A percentile compares a stretch with the other conserved stretches of the same genome.
These are phyloP conservation scores for Cheirogaleus major DNA, from an alignment of 2,797 vertebrate genomes.

Conservation along the genomic window DNA sequence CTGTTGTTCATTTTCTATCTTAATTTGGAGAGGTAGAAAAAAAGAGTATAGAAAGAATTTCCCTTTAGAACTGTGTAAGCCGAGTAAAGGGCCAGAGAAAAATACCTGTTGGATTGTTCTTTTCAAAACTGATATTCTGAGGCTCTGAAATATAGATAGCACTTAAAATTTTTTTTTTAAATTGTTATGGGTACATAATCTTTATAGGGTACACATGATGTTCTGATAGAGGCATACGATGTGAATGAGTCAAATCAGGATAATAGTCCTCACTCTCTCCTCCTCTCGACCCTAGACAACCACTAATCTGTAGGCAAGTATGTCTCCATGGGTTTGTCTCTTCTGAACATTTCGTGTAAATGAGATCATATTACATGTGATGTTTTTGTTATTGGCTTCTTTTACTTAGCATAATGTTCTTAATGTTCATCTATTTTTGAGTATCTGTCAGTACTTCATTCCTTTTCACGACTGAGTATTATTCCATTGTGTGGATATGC, in stretches of 20 bases:
- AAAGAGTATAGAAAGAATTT: neutral
- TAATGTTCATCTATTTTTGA: neutral
- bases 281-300: neutral
- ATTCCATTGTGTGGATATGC: neutral
- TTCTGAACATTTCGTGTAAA: neutral
- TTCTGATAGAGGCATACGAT: neutral
- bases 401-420: neutral
- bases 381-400: neutral
- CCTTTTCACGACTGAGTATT: neutral
- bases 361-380: neutral
- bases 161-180: neutral
- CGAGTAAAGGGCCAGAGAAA: neutral
- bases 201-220: neutral
- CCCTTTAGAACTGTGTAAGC: neutral
- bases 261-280: too few species aligned
- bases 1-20: neutral
- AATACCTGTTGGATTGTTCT: neutral
- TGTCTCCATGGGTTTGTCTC: too few species aligned
- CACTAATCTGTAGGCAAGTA: neutral
- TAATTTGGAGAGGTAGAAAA: neutral
- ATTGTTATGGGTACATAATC: neutral
- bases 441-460: fast-evolving
- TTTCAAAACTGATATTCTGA: neutral
- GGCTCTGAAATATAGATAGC: neutral
- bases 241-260: neutral